These are phyloP conservation scores for Protonibea diacanthus DNA, from an alignment of 2,797 vertebrate genomes.

Conservation along the genomic window DNA sequence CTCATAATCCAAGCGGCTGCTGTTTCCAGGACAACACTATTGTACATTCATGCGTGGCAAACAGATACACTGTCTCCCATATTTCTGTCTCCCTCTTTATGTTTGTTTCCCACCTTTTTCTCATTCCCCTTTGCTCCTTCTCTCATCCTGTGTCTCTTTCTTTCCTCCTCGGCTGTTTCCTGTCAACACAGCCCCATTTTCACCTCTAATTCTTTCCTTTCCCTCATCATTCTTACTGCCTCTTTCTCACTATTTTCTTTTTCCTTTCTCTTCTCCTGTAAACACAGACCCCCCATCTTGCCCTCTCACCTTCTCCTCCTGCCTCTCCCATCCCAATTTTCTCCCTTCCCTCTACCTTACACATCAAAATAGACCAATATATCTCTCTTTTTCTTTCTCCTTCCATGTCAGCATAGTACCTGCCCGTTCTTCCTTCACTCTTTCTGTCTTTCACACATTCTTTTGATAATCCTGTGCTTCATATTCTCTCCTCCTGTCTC, in stretches of 20 bases:
- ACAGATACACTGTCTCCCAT: slow-evolving; percentile 66
- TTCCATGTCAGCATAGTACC: slow-evolving; percentile 22
- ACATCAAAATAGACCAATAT: slow-evolving; percentile 36
- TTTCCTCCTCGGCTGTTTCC: slow-evolving; percentile 31
- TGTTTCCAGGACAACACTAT: slow-evolving; percentile 81
- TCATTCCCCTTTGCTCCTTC: slow-evolving; percentile 16
- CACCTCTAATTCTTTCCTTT: slow-evolving; percentile 50
- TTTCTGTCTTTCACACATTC: slow-evolving; percentile 1
- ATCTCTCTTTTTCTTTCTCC: slow-evolving; percentile 29
- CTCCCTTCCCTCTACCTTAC: slow-evolving; percentile 8
- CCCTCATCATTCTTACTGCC: slow-evolving; percentile 23
- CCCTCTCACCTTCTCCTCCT: slow-evolving; percentile 22
- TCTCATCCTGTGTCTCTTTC: background rate
- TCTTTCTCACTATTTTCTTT: slow-evolving; percentile 37
- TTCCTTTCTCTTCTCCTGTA: slow-evolving; percentile 28
- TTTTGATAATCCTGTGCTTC: slow-evolving; percentile 18
- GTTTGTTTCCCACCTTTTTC: slow-evolving; percentile 41
- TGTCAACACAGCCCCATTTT: slow-evolving; percentile 52
- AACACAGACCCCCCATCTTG: slow-evolving; percentile 20
- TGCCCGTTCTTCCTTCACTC: slow-evolving; percentile 2
- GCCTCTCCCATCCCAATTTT: slow-evolving; percentile 38
- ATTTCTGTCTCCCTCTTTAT: slow-evolving; percentile 52
- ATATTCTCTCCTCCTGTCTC: slow-evolving; percentile 13
- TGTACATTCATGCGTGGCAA: slow-evolving; percentile 79
- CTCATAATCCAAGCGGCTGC: slow-evolving; percentile 78